Evolutionary conservation across 1,140 invertebrate genomes (phyloP), one percentile per base, ranked within the genome.

Genomic region (Drosophila mayri): DNA sequence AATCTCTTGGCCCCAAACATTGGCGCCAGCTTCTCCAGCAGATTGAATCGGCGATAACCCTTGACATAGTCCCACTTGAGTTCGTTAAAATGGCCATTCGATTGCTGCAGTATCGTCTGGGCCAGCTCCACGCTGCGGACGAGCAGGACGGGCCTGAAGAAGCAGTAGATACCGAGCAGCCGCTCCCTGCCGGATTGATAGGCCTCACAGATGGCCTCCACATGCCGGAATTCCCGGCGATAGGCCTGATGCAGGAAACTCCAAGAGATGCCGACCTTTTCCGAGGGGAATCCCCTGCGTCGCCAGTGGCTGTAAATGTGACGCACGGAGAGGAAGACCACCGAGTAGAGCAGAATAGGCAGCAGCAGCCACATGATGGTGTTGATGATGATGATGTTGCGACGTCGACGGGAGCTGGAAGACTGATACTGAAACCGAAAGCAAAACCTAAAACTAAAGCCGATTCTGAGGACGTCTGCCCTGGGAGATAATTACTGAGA

Each of bases 251-350:
- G 38, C 12, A 92, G 68, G 28, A 90, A 92, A 37, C 50, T 54
- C 81, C 79, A 88, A 35, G 55, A 62, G 41, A 92, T 46, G 3
- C 68, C 55, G 41, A 73, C 62, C 35, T 55, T 52, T 49, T 92
- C 91, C 60, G 76, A 66, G 32, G 91, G 91, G 50, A 92, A 92
- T 52, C 91, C 91, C 66, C 82, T 79, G 55, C 91, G 91, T 7
- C 59, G 63, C 91, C 91, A 92, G 46, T 92, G 77, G 62, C 74
- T 92, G 35, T 92, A 91, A 50, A 92, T 75, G 68, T 92, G 91
- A 4, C 91, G 81, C 20, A 92, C 81, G 18, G 57, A 71, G 11
- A 92, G 79, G 65, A 78, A 92, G n/a, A 91, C 55, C 43, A 70
- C 30, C 47, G 91, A 76, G 49, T 92, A 92, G 18, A 81, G 35